phyloP scores from a whole-genome alignment of 2,797 vertebrate genomes.

The Vespertilio murinus region DNA sequence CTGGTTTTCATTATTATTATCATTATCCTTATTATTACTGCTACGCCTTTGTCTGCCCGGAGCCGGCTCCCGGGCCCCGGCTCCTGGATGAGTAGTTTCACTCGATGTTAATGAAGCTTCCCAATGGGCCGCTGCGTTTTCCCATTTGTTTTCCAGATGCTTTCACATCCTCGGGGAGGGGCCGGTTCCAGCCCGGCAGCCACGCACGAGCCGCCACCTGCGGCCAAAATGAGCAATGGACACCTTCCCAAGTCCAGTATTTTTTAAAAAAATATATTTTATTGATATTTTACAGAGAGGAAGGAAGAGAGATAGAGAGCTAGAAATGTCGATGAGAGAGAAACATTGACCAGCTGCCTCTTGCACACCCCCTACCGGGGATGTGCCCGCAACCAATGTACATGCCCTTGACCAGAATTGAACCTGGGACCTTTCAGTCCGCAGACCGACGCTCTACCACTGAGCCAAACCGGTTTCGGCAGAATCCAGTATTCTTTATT shows the following conservation, averaged over 20 bases:
- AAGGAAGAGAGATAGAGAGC: too few species aligned
- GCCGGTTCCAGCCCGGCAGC: not conserved
- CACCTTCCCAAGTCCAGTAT: not conserved
- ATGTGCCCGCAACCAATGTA: too few species aligned
- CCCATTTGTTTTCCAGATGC: conserved; percentile 12
- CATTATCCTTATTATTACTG: conserved; percentile 53
- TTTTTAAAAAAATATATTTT: too few species aligned
- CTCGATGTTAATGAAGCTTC: not conserved
- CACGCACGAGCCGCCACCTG: conserved; percentile 13
- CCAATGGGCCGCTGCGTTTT: not conserved
- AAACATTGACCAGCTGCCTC: too few species aligned
- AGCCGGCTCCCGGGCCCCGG: not conserved
- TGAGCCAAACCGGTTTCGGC: too few species aligned
- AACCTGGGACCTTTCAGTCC: too few species aligned
- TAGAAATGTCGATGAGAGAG: too few species aligned
- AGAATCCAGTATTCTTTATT: not conserved
- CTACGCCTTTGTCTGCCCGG: conserved; percentile 28
- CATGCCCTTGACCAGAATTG: too few species aligned
- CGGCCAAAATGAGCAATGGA: not conserved
- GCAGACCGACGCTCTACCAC: too few species aligned
- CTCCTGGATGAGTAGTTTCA: not conserved
- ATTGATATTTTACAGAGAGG: too few species aligned
- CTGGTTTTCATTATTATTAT: conserved; percentile 67
- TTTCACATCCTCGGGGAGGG: conserved; percentile 9
- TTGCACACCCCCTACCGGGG: too few species aligned